These are phyloP conservation scores for Periparus ater DNA, from an alignment of 2,797 vertebrate genomes.

Conservation along the genomic window DNA sequence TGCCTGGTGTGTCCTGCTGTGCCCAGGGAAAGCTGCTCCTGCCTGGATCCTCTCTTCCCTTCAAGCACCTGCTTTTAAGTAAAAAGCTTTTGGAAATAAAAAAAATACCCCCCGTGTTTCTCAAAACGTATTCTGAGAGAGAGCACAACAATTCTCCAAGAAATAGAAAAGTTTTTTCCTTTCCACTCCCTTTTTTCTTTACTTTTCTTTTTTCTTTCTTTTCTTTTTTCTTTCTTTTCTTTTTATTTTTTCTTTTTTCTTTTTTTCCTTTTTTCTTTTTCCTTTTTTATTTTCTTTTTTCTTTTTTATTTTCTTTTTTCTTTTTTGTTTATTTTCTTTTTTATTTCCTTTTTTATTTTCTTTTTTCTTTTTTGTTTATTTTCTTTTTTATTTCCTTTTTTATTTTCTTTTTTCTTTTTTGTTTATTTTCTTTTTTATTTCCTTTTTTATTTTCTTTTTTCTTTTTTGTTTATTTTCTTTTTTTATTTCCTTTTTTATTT, in stretches of 20 bases:
- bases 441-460: not conserved
- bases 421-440: not conserved
- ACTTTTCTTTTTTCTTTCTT: accelerated
- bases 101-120: not conserved
- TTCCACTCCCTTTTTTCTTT: accelerated
- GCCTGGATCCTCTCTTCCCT: accelerated
- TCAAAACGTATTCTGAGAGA: not conserved
- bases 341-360: no score
- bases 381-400: no score
- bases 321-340: no score
- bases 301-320: no score
- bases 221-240: not conserved
- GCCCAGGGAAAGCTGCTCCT: not conserved
- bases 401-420: no score
- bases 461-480: no score
- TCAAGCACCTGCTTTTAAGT: accelerated
- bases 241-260: accelerated
- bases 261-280: no score
- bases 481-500: no score
- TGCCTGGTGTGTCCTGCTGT: not conserved
- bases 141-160: not conserved
- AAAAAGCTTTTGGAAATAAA: not conserved
- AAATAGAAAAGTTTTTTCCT: not conserved
- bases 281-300: no score
- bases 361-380: no score